Base-by-base conservation (phyloP, 2,113 vertebrate genomes). In the Rhabdornis inornatus region DNA sequence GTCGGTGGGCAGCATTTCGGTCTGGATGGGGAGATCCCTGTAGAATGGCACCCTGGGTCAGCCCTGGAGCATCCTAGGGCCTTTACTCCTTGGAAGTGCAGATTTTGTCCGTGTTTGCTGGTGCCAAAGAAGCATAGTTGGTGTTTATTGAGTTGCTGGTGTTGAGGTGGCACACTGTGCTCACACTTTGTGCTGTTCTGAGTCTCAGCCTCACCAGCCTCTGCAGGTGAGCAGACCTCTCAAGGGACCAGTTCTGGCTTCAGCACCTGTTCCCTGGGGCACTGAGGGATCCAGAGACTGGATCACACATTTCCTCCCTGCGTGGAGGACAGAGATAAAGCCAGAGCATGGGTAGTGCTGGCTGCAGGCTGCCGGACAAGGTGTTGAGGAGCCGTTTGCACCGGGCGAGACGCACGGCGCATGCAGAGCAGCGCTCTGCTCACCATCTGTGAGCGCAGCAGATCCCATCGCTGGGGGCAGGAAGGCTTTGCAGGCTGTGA, bases 301-400 rank as follows among this genome's bases (percentile, higher is more conserved):
- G 56, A 31, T 15, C 2, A 37, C 90, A 3, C 42, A 0, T 47
- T 77, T 13, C 77, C 79, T 87, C 25, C 18, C 82, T 22, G 12
- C 40, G 24, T 60, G 87, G 90, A 89, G 66, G 61, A 37, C 80
- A 7, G 90, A 90, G 90, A 95, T 79, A 87, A 90, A 65, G 56
- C 55, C 9, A 1, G 23, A 57, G 14, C 50, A 24, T 6, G 14
- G 19, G 20, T 45, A 1, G 27, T 74, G 60, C 60, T 64, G 57
- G 40, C 61, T 70, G 40, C 42, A 63, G 79, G 44, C 87, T 93
- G 95, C 74, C 71, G 20, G 82, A 64, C 92, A 47, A 37, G 87
- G n/a, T 27, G 44, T n/a, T 20, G 25, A 45, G 83, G 80, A 93
- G 83, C 92, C 35, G 57, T 63, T 92, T 88, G 77, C 56, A 3